phyloP scores from a whole-genome alignment of 2,888 invertebrate genomes.

The Lycia hirtaria region DNA sequence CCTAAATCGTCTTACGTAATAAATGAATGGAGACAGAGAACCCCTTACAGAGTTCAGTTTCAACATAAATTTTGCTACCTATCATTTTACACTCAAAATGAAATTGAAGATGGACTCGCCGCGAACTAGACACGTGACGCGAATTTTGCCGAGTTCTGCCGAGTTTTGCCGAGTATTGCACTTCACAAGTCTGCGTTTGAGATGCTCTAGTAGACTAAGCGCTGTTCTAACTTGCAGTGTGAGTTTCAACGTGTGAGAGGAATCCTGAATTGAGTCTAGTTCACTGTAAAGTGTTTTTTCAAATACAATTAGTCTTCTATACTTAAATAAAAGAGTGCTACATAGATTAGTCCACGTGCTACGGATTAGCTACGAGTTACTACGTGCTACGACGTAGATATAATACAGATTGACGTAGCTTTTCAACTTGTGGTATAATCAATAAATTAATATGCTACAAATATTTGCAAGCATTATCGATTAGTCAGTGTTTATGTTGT shows the following conservation, averaged over 20 bases:
- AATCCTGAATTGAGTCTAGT: conserved; percentile 23
- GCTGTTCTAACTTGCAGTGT: conserved; percentile 37
- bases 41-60: not conserved
- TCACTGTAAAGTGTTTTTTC: conserved; percentile 2
- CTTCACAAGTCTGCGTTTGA: conserved; percentile 35
- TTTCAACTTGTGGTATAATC: not conserved
- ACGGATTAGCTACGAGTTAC: not conserved
- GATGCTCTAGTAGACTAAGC: conserved; percentile 40
- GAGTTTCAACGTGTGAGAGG: conserved; percentile 33
- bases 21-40: not conserved
- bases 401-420: not conserved
- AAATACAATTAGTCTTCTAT: not conserved
- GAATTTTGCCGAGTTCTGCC: conserved; percentile 25
- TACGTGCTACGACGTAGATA: not conserved
- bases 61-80: conserved; percentile 29
- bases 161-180: conserved; percentile 12
- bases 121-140: conserved; percentile 39
- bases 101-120: conserved; percentile 32
- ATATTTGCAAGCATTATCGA: not conserved
- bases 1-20: no score
- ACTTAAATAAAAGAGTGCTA: not conserved
- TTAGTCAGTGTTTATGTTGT: no score
- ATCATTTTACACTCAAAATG: conserved; percentile 35
- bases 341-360: not conserved
- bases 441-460: no score